These are phyloP conservation scores for Ammospiza maritima DNA, from an alignment of 2,797 vertebrate species.

Conservation along the genomic window DNA sequence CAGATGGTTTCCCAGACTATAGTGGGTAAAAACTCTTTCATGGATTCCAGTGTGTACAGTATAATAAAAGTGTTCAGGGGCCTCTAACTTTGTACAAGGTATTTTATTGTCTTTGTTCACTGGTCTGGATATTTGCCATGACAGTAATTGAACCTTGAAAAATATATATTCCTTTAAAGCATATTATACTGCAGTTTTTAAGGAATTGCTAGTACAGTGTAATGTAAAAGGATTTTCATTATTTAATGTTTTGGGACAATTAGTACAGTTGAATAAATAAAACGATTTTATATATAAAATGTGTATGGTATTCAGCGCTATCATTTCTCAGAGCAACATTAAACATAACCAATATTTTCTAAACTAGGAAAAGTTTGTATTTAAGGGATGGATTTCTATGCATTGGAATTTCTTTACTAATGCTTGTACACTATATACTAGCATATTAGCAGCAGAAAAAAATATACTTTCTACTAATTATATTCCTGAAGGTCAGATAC, in stretches of 20 bases:
- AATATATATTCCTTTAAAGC: constrained; percentile 61
- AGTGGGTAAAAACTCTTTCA: constrained; percentile 65
- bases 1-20: constrained; percentile 70
- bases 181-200: not conserved
- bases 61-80: constrained; percentile 71
- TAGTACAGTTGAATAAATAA: constrained; percentile 38
- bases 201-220: not conserved
- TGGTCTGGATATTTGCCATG: constrained; percentile 70
- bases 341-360: not conserved
- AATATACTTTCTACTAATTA: not conserved
- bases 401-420: not conserved
- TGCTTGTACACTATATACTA: not conserved
- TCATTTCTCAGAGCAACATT: not conserved
- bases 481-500: not conserved
- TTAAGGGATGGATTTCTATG: not conserved
- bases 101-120: constrained; percentile 73
- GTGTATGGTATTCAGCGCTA: not conserved
- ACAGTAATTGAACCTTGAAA: constrained; percentile 69
- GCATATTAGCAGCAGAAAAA: not conserved
- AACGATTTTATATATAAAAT: constrained; percentile 7
- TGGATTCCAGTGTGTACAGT: constrained; percentile 65
- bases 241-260: constrained; percentile 28
- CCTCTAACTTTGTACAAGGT: constrained; percentile 56
- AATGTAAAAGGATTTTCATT: constrained; percentile 48
- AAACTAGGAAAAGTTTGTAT: not conserved